Percentiles rank a stretch among this genome's conserved stretches.
These are phyloP conservation scores for Rhincodon typus DNA, from an alignment of 2,797 vertebrate genomes.

Conservation along the genomic window DNA sequence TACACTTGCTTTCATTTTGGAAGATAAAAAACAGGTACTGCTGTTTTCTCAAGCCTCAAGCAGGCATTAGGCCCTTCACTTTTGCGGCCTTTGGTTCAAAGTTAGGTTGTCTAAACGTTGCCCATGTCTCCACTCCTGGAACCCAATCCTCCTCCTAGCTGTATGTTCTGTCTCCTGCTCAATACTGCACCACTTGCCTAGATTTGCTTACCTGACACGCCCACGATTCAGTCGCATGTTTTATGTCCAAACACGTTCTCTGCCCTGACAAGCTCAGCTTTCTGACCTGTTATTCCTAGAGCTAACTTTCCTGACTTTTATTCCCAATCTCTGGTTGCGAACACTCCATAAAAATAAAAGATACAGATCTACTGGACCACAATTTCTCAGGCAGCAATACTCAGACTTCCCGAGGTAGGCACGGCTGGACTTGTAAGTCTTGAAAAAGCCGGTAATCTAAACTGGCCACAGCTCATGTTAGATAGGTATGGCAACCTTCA, in stretches of 20 bases:
- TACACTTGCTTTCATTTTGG: too few relatives aligned
- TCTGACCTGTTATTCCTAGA: not conserved
- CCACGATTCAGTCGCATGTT: too few relatives aligned
- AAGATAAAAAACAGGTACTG: too few relatives aligned
- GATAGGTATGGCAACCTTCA: not conserved
- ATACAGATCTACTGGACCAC: not conserved
- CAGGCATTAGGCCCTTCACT: too few relatives aligned
- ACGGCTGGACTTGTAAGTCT: not conserved
- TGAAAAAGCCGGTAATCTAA: not conserved
- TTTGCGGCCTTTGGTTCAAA: too few relatives aligned
- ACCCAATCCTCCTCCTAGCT: not conserved
- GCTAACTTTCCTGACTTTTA: not conserved
- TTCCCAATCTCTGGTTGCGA: not conserved
- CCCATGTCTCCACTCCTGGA: not conserved
- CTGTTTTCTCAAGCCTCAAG: too few relatives aligned
- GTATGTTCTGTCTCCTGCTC: not conserved
- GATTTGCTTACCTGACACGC: too few relatives aligned
- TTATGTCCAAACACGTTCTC: not conserved
- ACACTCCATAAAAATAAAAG: not conserved
- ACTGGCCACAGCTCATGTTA: not conserved
- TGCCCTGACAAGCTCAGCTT: not conserved
- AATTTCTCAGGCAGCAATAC: not conserved
- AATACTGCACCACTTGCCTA: not conserved
- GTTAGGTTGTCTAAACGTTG: not conserved
- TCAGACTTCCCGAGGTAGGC: not conserved